Percentiles rank a stretch among this genome's conserved stretches.
phyloP scores from a whole-genome alignment of 2,888 invertebrate genomes.

The Salticus scenicus region DNA sequence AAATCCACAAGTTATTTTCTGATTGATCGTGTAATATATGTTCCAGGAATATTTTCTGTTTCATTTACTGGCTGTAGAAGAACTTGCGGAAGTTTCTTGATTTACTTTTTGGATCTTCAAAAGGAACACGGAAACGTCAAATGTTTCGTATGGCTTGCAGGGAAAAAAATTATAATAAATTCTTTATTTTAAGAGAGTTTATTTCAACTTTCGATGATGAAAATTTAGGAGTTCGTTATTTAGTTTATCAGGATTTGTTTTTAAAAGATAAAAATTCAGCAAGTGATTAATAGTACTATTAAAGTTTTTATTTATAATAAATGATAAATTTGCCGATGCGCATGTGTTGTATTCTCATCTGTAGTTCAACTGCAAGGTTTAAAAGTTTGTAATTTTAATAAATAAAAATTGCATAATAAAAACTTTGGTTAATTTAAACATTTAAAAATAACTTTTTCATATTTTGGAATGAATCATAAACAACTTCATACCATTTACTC shows the following conservation, averaged over 20 bases:
- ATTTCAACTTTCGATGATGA: background rate
- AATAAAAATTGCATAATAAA: too few species aligned
- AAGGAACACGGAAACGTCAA: background rate
- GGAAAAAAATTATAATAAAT: background rate
- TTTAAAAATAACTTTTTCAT: too few species aligned
- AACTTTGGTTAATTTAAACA: too few species aligned
- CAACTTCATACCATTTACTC: too few species aligned
- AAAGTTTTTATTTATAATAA: background rate
- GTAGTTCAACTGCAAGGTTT: too few species aligned
- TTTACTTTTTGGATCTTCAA: background rate
- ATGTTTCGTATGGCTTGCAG: background rate
- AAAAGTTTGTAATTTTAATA: too few species aligned
- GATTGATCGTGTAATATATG: background rate
- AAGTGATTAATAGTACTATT: background rate
- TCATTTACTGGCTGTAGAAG: background rate
- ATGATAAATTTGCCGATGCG: too few species aligned
- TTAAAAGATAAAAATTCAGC: constrained; percentile 2
- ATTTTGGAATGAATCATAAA: too few species aligned
- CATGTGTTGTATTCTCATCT: too few species aligned
- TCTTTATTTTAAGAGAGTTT: background rate
- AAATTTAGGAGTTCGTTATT: background rate
- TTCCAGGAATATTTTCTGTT: background rate
- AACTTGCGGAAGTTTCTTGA: background rate
- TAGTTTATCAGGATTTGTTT: background rate
- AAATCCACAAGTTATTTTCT: background rate